Base-by-base conservation (phyloP, 2,888 invertebrate genomes). In the Brachylomia viminalis region DNA sequence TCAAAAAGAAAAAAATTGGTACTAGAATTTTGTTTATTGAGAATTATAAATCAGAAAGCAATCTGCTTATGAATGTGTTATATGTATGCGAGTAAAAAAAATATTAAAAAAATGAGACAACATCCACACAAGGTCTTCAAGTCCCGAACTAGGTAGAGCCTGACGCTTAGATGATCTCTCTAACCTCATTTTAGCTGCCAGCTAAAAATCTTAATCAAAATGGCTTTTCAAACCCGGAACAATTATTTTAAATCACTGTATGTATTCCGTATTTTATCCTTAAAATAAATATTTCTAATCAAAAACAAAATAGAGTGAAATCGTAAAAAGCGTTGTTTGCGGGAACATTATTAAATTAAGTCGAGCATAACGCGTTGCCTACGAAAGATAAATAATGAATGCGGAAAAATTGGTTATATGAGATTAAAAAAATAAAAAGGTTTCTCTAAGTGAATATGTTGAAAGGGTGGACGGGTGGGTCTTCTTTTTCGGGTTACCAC, bases 281-380 rank as follows among this genome's bases (percentile, higher is more conserved):
- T 62, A 82, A 85, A 86, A 80, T 45, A 64, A 72, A 73, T 49
- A 68, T 65, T 86, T 68, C 15, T 56, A 73, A 72, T 78, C 59
- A 67, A 66, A 59, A 73, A 73, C 56, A 75, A 65, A 85, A 79
- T 75, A n/a, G 54, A 74, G 23, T 65, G 65, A 62, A 75, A 72
- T 62, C 72, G 38, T 80, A 83, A 79, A 85, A 79, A 79, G 66
- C 78, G 56, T n/a, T n/a, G 77, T 78, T 75, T 58, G 64, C n/a
- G 68, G 72, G 47, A 68, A 65, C 77, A 67, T 76, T 77, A 86
- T 87, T 76, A 83, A 86, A 87, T 86, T 79, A 86, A 76, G 64
- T 72, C 54, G 66, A 54, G 59, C 74, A 73, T 67, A 72, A 80
- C 74, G 70, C 56, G 75, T 52, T 72, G 30, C 72, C 30, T 68